Base-by-base conservation (phyloP, 2,113 vertebrate genomes). In the Oncorhynchus nerka region DNA sequence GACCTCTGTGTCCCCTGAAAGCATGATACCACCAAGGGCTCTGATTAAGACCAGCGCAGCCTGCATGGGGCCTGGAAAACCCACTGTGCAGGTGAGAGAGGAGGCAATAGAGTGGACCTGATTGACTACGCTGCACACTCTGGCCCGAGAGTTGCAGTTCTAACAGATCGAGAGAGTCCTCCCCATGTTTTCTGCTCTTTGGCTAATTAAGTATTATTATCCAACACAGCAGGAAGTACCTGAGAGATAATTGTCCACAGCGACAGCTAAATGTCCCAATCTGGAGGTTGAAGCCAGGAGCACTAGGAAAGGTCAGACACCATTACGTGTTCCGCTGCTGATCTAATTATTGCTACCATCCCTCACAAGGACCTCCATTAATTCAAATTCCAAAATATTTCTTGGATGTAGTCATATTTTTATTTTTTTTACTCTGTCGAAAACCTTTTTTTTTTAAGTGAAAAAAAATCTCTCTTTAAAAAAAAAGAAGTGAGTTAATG, bases 161-260 rank as follows among this genome's bases (percentile, higher is more conserved):
- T 78, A 49, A 76, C 79, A 71, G 26, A 48, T 11, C 24, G 34
- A 28, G 13, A 11, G n/a, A 32, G 28, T 67, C 48, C 68, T 82
- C 16, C 73, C 75, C 82, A 77, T 74, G 78, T 81, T 71, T 88
- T 81, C 32, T 19, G 34, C 73, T 90, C 79, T 83, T 85, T 72
- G 85, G 88, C 88, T 93, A 92, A 94, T 93, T 92, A 92, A 87
- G 87, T 90, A 85, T 87, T 90, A 93, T 94, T 94, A 94, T 91
- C 85, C 79, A 32, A 79, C 92, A 89, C 92, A 89, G 91, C 88
- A 87, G 90, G 93, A 86, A 84, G 86, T 84, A 93, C 90, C 92
- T 91, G 91, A 85, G 82, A 93, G 91, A 92, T 94, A 93, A 94
- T 92, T 92, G 92, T 90, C 90, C 89, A 83, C 90, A 85, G 88